phyloP scores from a whole-genome alignment of 2,797 vertebrate genomes.

The Eulemur albifrons region DNA sequence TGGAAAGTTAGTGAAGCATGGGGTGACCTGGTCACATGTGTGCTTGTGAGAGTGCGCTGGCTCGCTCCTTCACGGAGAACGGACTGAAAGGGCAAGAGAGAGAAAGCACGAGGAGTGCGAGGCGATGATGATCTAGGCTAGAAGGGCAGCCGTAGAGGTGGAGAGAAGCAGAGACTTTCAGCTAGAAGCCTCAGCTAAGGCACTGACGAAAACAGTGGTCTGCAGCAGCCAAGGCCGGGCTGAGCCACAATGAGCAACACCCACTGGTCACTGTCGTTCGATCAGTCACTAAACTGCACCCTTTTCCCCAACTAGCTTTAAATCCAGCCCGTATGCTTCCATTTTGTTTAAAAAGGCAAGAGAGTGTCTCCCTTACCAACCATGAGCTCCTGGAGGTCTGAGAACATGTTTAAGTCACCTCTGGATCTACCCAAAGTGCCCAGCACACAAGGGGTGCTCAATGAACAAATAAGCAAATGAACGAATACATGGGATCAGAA shows the following conservation, averaged over 20 bases:
- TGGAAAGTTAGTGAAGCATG: not conserved
- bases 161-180: not conserved
- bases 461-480: not conserved
- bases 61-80: not conserved
- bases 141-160: not conserved
- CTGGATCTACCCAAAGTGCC: not conserved
- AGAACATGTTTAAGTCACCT: not conserved
- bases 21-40: fast-evolving
- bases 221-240: not conserved
- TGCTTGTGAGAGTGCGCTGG: not conserved
- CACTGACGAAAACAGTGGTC: not conserved
- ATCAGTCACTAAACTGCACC: not conserved
- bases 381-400: not conserved
- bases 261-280: not conserved
- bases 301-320: not conserved
- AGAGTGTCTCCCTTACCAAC: not conserved
- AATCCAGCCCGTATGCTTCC: not conserved
- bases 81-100: not conserved
- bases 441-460: not conserved
- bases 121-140: not conserved
- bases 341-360: not conserved
- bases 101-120: not conserved
- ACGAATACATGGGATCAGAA: not conserved
- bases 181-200: not conserved
- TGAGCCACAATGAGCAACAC: not conserved